These are phyloP conservation scores for Papilio demoleus DNA, from an alignment of 2,888 invertebrate species.

Conservation along the genomic window DNA sequence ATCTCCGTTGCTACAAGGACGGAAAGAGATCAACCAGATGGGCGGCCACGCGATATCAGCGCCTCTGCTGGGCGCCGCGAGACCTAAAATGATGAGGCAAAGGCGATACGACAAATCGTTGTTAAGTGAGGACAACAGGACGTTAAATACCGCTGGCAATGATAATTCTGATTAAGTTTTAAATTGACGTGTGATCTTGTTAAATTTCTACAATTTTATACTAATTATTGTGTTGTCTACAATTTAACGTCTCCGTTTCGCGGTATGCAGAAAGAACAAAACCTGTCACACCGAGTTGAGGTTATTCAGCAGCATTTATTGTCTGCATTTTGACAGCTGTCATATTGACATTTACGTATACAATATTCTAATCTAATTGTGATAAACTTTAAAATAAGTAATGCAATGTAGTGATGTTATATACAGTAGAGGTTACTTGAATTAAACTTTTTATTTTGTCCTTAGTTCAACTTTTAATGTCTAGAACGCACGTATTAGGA, in stretches of 20 bases:
- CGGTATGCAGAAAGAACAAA: neutral
- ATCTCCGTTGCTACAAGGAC: conserved; percentile 83
- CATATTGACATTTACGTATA: conserved; percentile 56
- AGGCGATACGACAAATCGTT: conserved; percentile 76
- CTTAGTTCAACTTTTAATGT: conserved; percentile 62
- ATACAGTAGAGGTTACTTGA: conserved; percentile 51
- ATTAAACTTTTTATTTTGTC: conserved; percentile 54
- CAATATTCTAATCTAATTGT: conserved; percentile 80
- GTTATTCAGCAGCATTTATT: conserved; percentile 16
- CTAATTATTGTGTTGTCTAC: conserved; percentile 2
- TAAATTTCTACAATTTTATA: conserved; percentile 26
- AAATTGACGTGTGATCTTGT: conserved; percentile 6
- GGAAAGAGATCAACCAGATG: conserved; percentile 67
- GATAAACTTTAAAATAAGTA: conserved; percentile 72
- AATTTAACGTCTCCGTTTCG: neutral
- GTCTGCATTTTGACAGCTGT: conserved; percentile 43
- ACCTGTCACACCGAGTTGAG: conserved; percentile 36
- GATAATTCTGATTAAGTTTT: conserved; percentile 74
- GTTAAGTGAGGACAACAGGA: conserved; percentile 74
- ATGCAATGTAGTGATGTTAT: conserved; percentile 62
- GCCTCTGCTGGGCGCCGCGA: conserved; percentile 74
- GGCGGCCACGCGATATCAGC: conserved; percentile 76
- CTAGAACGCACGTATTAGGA: conserved; percentile 44
- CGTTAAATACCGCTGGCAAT: conserved; percentile 69
- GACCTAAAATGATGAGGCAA: conserved; percentile 76